Percentiles rank a stretch among this genome's conserved stretches.
phyloP scores from a whole-genome alignment of 2,113 vertebrate species.

The Montifringilla adamsi region DNA sequence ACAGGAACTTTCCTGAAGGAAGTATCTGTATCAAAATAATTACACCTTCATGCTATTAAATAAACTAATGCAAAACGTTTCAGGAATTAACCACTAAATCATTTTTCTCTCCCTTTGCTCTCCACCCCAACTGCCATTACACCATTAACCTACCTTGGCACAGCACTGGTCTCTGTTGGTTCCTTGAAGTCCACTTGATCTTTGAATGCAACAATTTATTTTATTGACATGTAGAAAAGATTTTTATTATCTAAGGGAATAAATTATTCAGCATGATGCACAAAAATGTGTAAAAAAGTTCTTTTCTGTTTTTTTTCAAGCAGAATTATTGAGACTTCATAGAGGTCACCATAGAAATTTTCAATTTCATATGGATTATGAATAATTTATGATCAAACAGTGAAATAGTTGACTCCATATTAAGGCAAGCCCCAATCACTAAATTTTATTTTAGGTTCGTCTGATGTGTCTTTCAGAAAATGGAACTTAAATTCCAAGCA shows the following conservation, averaged over 20 bases:
- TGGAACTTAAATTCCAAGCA: not conserved
- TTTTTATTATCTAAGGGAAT: not conserved
- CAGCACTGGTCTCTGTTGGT: not conserved
- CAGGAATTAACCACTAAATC: not conserved
- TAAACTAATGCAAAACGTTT: not conserved
- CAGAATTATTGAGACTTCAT: not conserved
- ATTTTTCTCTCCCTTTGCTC: not conserved
- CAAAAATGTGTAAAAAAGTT: not conserved
- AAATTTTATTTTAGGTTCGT: not conserved
- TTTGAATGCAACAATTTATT: not conserved
- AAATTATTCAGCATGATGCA: not conserved
- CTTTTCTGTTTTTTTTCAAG: not conserved
- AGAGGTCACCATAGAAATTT: not conserved
- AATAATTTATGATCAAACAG: constrained; percentile 14
- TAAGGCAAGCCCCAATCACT: not conserved
- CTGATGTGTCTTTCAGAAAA: not conserved
- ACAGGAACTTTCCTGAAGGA: not conserved
- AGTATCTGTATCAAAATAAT: not conserved
- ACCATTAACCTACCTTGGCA: not conserved
- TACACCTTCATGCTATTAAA: not conserved
- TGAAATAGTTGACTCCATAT: not conserved
- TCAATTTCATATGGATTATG: not conserved
- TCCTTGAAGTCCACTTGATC: not conserved
- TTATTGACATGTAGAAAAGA: not conserved
- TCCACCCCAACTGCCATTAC: not conserved